phyloP scores from a whole-genome alignment of 35 echinoderm and acorn worm genomes.

The Lytechinus variegatus region DNA sequence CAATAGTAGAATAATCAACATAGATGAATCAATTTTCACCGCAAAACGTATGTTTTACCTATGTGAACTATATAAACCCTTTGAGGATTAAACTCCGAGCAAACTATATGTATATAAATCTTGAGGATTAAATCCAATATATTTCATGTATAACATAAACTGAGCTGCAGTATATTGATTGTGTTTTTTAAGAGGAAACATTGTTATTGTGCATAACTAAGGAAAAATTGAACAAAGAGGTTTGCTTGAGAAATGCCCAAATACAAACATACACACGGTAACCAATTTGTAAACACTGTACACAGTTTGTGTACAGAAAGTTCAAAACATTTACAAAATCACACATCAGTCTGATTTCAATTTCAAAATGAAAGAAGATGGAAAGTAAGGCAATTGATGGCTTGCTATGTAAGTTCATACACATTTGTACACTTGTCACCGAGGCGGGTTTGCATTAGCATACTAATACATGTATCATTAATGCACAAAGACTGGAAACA shows the following conservation, averaged over 20 bases:
- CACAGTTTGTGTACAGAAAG: neutral
- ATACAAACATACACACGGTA: neutral
- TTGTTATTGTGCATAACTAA: neutral
- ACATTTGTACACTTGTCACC: neutral
- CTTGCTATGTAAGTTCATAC: neutral
- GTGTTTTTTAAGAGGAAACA: no score
- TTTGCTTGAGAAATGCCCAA: neutral
- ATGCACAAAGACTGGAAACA: no score
- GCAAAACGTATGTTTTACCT: neutral
- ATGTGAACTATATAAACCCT: neutral
- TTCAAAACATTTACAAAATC: neutral
- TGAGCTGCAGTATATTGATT: no score
- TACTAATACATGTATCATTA: neutral
- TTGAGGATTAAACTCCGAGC: neutral
- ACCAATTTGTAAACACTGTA: neutral
- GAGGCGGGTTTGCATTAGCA: neutral
- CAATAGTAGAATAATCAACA: neutral
- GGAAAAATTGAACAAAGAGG: neutral
- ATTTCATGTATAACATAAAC: no score
- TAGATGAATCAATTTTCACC: neutral
- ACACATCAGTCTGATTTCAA: neutral
- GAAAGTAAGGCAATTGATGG: slow-evolving; percentile 35
- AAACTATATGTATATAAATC: neutral
- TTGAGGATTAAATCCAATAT: no score
- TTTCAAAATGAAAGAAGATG: slow-evolving; percentile 31